Conservation (phyloP, 2,797 vertebrate genomes). For the Alca torda region DNA sequence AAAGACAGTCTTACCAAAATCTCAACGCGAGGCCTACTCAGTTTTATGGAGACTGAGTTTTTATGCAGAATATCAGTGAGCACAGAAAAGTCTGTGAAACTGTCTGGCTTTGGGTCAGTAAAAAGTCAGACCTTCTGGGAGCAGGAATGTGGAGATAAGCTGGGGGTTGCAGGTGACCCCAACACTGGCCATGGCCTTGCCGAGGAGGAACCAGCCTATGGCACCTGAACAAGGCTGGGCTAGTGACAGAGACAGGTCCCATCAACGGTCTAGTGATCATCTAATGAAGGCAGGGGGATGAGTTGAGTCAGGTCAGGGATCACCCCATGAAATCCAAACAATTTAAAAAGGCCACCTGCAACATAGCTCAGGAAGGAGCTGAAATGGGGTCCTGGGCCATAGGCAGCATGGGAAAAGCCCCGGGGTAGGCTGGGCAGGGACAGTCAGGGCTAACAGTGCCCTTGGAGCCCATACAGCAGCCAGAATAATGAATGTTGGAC, state of each 20-base stretch:
- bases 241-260: neutral
- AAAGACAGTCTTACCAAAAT: neutral
- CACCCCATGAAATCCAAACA: neutral
- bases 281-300: neutral
- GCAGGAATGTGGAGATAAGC: neutral
- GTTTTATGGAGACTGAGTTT: neutral
- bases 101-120: neutral
- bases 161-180: neutral
- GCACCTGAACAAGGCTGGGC: neutral
- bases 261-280: accelerated
- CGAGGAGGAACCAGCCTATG: neutral
- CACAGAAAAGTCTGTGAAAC: neutral
- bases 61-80: neutral
- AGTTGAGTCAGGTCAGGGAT: neutral
- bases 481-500: neutral
- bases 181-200: neutral
- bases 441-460: neutral
- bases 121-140: neutral
- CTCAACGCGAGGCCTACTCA: accelerated
- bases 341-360: neutral
- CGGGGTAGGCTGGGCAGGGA: neutral
- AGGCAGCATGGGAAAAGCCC: neutral
- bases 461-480: neutral
- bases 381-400: neutral
- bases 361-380: neutral